Conservation (phyloP, 2,888 invertebrate genomes). For the Gortyna flavago region DNA sequence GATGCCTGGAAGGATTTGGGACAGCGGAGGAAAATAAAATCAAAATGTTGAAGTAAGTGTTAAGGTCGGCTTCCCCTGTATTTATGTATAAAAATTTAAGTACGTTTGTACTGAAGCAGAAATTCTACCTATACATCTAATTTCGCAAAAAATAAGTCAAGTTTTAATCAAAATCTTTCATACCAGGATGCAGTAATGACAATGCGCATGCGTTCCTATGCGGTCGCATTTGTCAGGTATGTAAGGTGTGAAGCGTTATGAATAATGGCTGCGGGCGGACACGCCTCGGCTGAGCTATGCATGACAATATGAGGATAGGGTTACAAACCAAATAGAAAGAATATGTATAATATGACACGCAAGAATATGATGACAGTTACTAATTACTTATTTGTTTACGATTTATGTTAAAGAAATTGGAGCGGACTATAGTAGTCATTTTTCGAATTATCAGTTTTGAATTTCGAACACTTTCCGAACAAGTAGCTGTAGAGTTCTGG, state of each 20-base stretch:
- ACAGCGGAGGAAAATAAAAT: too few species aligned
- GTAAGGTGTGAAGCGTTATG: slow-evolving; percentile 68
- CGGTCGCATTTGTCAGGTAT: slow-evolving; percentile 66
- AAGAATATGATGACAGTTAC: slow-evolving; percentile 46
- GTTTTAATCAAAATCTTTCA: slow-evolving; percentile 47
- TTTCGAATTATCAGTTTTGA: slow-evolving; percentile 10
- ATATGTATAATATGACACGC: slow-evolving; percentile 56
- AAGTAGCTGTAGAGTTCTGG: too few species aligned
- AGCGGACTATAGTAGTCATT: slow-evolving; percentile 4
- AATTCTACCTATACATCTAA: not conserved
- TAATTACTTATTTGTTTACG: slow-evolving; percentile 46
- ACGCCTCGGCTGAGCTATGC: slow-evolving; percentile 67
- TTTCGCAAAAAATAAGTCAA: slow-evolving; percentile 9
- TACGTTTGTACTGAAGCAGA: too few species aligned
- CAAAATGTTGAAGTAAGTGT: not conserved
- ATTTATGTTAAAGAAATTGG: slow-evolving; percentile 33
- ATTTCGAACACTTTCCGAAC: slow-evolving; percentile 24
- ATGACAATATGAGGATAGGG: slow-evolving; percentile 66
- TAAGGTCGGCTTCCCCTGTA: not conserved
- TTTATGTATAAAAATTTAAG: not conserved
- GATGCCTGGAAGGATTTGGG: too few species aligned
- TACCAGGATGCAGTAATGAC: slow-evolving; percentile 63
- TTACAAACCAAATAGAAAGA: slow-evolving; percentile 65
- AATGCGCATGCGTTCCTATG: slow-evolving; percentile 57
- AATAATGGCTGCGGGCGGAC: slow-evolving; percentile 66